These are phyloP conservation scores for Synergus gifuensis DNA, from an alignment of 2,888 invertebrate genomes.

Conservation along the genomic window DNA sequence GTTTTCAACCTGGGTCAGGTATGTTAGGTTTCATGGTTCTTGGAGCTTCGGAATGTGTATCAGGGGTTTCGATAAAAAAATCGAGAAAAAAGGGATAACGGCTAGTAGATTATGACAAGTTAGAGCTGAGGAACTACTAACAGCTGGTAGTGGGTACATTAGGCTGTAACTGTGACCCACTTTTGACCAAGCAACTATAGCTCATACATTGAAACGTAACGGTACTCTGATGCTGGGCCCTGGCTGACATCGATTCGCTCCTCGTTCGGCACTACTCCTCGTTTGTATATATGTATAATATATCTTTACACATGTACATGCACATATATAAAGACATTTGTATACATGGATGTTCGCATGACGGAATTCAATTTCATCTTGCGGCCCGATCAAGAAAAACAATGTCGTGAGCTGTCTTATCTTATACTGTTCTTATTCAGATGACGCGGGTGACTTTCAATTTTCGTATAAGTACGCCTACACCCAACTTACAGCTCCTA, in stretches of 20 bases:
- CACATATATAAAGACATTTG: not conserved
- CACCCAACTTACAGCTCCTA: not conserved
- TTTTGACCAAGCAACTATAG: constrained; percentile 72
- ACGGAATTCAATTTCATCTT: constrained; percentile 34
- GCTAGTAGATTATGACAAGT: constrained; percentile 55
- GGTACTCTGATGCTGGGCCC: constrained; percentile 73
- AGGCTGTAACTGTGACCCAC: constrained; percentile 76
- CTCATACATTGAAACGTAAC: constrained; percentile 76
- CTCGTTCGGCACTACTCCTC: constrained; percentile 42
- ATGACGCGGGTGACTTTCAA: constrained; percentile 37
- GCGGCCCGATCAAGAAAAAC: constrained; percentile 22
- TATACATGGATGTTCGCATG: constrained; percentile 8
- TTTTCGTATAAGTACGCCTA: constrained; percentile 26
- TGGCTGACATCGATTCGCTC: constrained; percentile 73
- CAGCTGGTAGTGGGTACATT: constrained; percentile 67
- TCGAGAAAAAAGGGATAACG: constrained; percentile 46
- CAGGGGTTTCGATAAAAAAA: constrained; percentile 43
- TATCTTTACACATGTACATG: not conserved
- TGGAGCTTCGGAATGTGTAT: constrained; percentile 46
- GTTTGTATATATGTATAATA: constrained; percentile 14
- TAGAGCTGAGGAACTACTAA: constrained; percentile 61
- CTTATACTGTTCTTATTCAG: constrained; percentile 1
- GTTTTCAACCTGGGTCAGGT: constrained; percentile 14
- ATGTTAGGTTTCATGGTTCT: constrained; percentile 40
- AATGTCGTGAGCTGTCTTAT: constrained; percentile 23